Conservation (phyloP, 2,888 invertebrate species). For the Pristionchus japonicus region DNA sequence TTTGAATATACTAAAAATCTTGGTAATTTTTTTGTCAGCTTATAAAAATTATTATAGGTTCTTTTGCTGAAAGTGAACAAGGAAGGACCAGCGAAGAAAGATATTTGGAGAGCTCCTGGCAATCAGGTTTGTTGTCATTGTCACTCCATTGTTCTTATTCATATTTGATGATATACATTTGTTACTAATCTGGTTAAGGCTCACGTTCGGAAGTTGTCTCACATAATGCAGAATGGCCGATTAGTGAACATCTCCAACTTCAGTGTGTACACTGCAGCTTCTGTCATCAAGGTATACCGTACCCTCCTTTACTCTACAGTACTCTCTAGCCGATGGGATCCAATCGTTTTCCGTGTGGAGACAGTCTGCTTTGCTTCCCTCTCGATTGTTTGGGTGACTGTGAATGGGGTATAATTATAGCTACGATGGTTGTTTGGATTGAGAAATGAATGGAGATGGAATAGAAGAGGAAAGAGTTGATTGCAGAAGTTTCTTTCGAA, state of each 20-base stretch:
- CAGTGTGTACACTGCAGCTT: constrained; percentile 96
- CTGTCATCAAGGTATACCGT: constrained; percentile 85
- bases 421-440: constrained; percentile 4
- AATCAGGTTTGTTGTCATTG: constrained; percentile 82
- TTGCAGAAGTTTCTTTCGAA: constrained; percentile 90
- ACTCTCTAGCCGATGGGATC: constrained; percentile 1
- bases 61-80: constrained; percentile 92
- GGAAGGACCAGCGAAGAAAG: constrained; percentile 91
- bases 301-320: not conserved
- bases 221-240: constrained; percentile 75
- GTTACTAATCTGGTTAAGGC: constrained; percentile 79
- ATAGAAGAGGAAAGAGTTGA: not conserved
- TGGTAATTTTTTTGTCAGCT: not conserved
- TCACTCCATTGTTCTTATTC: not conserved
- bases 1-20: not conserved
- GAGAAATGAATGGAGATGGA: not conserved
- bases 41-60: constrained; percentile 50
- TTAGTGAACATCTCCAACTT: constrained; percentile 81
- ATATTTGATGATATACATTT: constrained; percentile 44
- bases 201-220: constrained; percentile 74
- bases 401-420: constrained; percentile 6
- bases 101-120: constrained; percentile 94
- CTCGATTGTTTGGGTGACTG: not conserved
- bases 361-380: not conserved
- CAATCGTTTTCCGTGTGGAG: not conserved